Base-by-base conservation (phyloP, 2,797 vertebrate species). In the Hybognathus amarus region DNA sequence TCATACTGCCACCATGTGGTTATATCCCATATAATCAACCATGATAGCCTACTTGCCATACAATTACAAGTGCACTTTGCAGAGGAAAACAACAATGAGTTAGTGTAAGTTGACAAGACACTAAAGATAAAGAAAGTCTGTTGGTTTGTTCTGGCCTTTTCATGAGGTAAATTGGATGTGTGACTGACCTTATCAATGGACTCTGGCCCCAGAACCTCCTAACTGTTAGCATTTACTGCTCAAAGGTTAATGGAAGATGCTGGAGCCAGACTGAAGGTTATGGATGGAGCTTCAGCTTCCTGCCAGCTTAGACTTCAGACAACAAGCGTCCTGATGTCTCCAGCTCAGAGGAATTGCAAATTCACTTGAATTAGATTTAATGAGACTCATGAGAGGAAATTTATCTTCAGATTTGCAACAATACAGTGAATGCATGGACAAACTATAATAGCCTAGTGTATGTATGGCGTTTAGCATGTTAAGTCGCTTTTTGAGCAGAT, bases 171-270 rank as follows among this genome's bases (percentile, higher is more conserved):
- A 91, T 90, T 85, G 84, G 87, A 88, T 83, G 89, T 15, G 61
- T 70, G 63, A 85, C 83, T 94, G 92, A 94, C 93, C 93, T 95
- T 92, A 90, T 91, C 89, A 78, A 77, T 50, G 47, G 30, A 80
- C 85, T 89, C 87, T 50, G 80, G 89, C 87, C 91, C 79, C 85
- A 27, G n/a, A 69, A 85, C 85, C 81, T 90, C 89, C 87, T 79
- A 88, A 88, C 80, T 87, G 85, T 81, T 88, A 92, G 90, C 94
- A 93, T 93, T 93, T 94, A 88, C 86, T 83, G 87, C 85, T 89
- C 70, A 95, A 95, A 95, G 94, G 94, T 94, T 93, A 95, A 94
- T 91, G 86, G 80, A 85, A 88, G 83, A 80, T 76, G 78, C 71
- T 22, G 15, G 69, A 87, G 64, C 80, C 86, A 78, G 74, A 87